phyloP scores from a whole-genome alignment of 2,113 vertebrate species.

The Mystacornis crossleyi region DNA sequence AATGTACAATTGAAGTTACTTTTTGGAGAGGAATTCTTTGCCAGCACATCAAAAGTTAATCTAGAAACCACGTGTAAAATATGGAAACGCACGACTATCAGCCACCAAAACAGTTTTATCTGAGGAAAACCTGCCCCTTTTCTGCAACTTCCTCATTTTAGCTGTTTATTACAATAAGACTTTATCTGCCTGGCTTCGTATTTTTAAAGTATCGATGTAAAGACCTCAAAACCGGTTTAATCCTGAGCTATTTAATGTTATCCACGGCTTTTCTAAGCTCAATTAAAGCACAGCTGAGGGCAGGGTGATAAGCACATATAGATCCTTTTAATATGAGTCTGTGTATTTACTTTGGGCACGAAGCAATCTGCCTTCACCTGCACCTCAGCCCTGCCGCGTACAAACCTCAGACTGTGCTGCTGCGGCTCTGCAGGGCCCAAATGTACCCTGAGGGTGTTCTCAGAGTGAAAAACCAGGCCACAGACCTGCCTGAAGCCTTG shows the following conservation, averaged over 20 bases:
- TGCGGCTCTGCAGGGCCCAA: neutral
- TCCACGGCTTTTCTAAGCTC: neutral
- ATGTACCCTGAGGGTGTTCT: neutral
- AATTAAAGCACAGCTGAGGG: neutral
- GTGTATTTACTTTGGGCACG: neutral
- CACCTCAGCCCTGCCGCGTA: fast-evolving
- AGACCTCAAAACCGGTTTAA: neutral
- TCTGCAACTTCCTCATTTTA: constrained; percentile 52
- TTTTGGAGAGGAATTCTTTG: neutral
- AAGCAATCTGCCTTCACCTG: neutral
- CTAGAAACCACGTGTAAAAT: neutral
- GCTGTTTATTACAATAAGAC: neutral
- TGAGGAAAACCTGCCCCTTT: constrained; percentile 17
- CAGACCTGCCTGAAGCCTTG: neutral
- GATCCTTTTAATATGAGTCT: neutral
- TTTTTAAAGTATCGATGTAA: neutral
- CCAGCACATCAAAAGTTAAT: neutral
- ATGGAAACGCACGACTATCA: neutral
- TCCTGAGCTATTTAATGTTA: neutral
- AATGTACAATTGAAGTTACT: neutral
- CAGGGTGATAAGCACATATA: neutral
- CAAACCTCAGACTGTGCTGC: neutral
- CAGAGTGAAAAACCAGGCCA: neutral
- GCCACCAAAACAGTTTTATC: neutral
- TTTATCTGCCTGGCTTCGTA: neutral